Percentiles rank a stretch among this genome's conserved stretches.
Evolutionary conservation across 23 tunicate genomes (phyloP).

Genomic region (Clavelina lepadiformis): DNA sequence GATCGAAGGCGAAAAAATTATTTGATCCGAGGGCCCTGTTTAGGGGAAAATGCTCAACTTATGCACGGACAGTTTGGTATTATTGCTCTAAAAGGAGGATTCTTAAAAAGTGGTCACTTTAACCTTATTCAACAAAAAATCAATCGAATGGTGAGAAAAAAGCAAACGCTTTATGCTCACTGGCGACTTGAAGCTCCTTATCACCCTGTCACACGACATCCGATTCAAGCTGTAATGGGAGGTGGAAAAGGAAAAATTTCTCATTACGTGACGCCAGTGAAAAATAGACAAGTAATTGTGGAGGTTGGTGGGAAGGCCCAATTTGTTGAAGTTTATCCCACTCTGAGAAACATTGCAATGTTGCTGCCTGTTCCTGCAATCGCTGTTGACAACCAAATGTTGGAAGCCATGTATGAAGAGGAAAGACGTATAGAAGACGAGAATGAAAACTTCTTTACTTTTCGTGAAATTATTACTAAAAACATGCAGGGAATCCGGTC

Average conservation of each 20-base stretch:
- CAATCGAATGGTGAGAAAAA: constrained; percentile 44
- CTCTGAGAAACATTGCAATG: constrained; percentile 36
- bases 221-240: constrained; percentile 91
- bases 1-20: constrained; percentile 36
- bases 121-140: constrained; percentile 31
- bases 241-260: constrained; percentile 95
- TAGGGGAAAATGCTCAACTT: constrained; percentile 61
- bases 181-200: constrained; percentile 68
- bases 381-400: constrained; percentile 57
- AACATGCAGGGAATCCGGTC: constrained; percentile 81
- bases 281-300: constrained; percentile 71
- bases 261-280: constrained; percentile 86
- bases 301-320: constrained; percentile 73
- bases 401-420: constrained; percentile 86
- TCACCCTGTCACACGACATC: constrained; percentile 85
- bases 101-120: constrained; percentile 47
- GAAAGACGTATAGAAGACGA: constrained; percentile 81
- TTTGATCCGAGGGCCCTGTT: constrained; percentile 55
- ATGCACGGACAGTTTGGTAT: constrained; percentile 62
- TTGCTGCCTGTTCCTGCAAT: constrained; percentile 54
- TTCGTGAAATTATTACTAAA: constrained; percentile 83
- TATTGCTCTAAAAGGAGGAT: constrained; percentile 77
- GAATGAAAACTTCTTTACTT: constrained; percentile 96
- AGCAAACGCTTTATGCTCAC: constrained; percentile 45
- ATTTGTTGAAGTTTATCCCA: constrained; percentile 57